Evolutionary conservation across 1,140 invertebrate genomes (phyloP).

Genomic region (Heterodera carotae): DNA sequence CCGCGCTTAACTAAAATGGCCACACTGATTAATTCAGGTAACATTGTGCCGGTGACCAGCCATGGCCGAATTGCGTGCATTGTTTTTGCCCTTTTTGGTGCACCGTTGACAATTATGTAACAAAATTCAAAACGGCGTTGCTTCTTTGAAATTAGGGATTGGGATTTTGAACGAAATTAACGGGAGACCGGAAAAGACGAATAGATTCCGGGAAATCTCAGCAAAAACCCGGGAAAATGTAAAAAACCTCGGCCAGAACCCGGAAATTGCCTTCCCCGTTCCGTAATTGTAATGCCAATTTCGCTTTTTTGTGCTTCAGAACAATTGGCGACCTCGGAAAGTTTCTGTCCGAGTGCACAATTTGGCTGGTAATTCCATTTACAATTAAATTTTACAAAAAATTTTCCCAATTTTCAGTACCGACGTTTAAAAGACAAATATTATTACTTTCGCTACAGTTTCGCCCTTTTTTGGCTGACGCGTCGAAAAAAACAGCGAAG

Average conservation of each 20-base stretch:
- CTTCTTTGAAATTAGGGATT: too few species aligned
- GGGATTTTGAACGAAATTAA: too few species aligned
- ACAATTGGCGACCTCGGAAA: slow-evolving; percentile 66
- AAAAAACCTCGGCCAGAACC: too few species aligned
- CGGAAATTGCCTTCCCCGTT: too few species aligned
- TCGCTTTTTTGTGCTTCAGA: too few species aligned
- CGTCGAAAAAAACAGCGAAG: background rate
- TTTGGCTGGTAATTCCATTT: slow-evolving; percentile 52
- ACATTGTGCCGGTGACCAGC: slow-evolving; percentile 68
- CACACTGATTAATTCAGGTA: slow-evolving; percentile 76
- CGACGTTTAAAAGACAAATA: slow-evolving; percentile 11
- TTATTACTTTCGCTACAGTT: slow-evolving; percentile 16
- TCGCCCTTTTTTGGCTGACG: slow-evolving; percentile 10
- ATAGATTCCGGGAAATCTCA: too few species aligned
- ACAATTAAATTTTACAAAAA: background rate
- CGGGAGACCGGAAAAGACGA: too few species aligned
- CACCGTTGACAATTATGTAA: slow-evolving; percentile 61
- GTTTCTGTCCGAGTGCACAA: slow-evolving; percentile 65
- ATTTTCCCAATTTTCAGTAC: slow-evolving; percentile 18
- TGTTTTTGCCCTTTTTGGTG: slow-evolving; percentile 69
- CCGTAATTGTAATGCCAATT: too few species aligned
- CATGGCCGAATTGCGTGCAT: slow-evolving; percentile 69
- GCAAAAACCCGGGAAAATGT: too few species aligned
- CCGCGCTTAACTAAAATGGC: too few species aligned
- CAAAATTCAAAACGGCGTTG: too few species aligned